Base-by-base conservation (phyloP, 2,113 vertebrate species). In the Scopus umbretta region DNA sequence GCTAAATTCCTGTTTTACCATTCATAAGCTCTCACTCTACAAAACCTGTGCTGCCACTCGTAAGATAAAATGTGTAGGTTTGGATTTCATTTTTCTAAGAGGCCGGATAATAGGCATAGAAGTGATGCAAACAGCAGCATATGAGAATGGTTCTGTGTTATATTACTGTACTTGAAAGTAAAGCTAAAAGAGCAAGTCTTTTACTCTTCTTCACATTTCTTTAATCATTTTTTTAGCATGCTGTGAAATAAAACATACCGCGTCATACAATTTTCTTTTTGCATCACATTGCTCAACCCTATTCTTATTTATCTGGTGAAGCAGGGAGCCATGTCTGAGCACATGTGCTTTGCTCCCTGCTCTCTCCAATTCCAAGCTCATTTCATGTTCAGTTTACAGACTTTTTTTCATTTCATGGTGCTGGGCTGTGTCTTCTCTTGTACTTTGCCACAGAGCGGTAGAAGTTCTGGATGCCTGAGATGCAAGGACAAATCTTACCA, bases 181-280 rank as follows among this genome's bases (percentile, higher is more conserved):
- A 83, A 94, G 73, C 75, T 79, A 70, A 80, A 80, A 93, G 71
- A 90, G n/a, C n/a, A 61, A 92, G 47, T 86, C 66, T 92, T 86
- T 78, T 55, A 40, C 83, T 75, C 55, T 73, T 92, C 83, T 93
- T 92, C 78, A n/a, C 10, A 19, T 94, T 88, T 79, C 93, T 96
- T 94, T 95, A 95, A 94, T 96, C 79, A 92, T 96, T 96, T 97
- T 97, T 94, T 91, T 95, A 71, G 23, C 90, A 62, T 86, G 84
- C 91, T 94, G 92, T 88, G 94, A 89, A 76, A 49, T 96, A 96
- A 89, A 96, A 89, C 58, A 74, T 63, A 80, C 58, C 13, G 30
- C 80, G 59, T 90, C 50, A 71, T 73, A 27, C 42, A 63, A 82
- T 94, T 92, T 92, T 85, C 79, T 80, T 92, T 68, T 89, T 73